Evolutionary conservation across 2,113 vertebrate species (phyloP).

Genomic region (Entomyzon cyanotis): DNA sequence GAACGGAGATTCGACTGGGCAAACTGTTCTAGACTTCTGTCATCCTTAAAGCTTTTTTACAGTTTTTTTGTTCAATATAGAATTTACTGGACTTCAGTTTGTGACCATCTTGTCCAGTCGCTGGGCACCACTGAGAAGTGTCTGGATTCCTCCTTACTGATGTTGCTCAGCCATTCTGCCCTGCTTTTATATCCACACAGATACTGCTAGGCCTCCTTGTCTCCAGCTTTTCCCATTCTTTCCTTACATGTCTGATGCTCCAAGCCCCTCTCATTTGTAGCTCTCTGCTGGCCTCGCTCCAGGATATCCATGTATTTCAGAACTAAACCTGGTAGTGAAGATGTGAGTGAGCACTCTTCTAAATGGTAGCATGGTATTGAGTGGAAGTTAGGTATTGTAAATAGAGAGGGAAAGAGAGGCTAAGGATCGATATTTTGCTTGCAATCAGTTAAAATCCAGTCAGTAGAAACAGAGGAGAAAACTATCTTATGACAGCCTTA

Average conservation of each 20-base stretch:
- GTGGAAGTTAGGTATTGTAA: background rate
- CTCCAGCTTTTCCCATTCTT: background rate
- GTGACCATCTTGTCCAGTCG: background rate
- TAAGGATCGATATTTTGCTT: background rate
- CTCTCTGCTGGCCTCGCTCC: background rate
- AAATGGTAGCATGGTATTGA: background rate
- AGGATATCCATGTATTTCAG: background rate
- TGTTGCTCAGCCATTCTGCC: fast-evolving
- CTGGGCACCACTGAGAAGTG: background rate
- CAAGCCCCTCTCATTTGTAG: background rate
- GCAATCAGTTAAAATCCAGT: background rate
- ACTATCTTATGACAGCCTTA: background rate
- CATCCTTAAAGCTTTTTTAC: background rate
- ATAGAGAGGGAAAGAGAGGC: background rate
- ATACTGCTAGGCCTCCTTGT: background rate
- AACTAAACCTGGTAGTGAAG: background rate
- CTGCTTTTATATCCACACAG: background rate
- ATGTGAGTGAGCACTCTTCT: background rate
- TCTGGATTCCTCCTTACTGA: background rate
- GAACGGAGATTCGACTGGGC: background rate
- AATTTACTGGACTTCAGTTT: background rate
- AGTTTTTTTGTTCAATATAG: background rate
- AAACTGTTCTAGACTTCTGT: background rate
- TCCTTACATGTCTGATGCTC: background rate
- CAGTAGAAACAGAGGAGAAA: background rate